Evolutionary conservation across 2,888 invertebrate genomes (phyloP), one percentile per base, ranked within the genome.

Genomic region (Aporophyla nigra): DNA sequence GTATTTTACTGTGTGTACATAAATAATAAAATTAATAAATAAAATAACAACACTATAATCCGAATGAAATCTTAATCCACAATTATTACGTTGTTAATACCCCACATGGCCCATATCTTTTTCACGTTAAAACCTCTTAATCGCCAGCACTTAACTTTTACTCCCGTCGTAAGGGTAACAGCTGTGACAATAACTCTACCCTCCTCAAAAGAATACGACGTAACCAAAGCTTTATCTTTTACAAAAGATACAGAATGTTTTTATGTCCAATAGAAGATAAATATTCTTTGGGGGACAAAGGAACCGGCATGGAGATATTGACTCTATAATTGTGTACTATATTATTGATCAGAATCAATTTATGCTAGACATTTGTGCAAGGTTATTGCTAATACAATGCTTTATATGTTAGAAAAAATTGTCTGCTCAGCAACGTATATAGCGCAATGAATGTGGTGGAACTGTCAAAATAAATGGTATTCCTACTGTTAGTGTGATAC

Each of bases 101-200:
- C 16, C 40, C 27, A 49, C 46, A 54, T 40, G 27, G 12, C 40
- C 54, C 82, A 56, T 78, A 75, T 56, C 66, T 81, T 66, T 77
- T 53, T 74, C 51, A 27, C 51, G 62, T 56, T 80, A 61, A 43
- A 33, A 58, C 61, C 40, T 2, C 79, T 54, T 73, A 67, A 80
- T 84, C 3, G 33, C 14, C n/a, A 3, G 62, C 67, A 80, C 62
- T 84, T 67, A 71, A 80, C 49, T 80, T 70, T 53, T 58, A 80
- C 71, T 68, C 56, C 56, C 24, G 12, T 65, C 27, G 27, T 73
- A 2, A 59, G 5, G 6, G 24, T 43, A 62, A 40, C 72, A 84
- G 51, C 82, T 85, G 76, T 56, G 82, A 51, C 65, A 54, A 76
- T 62, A 76, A 63, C 66, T 63, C 46, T 16, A 43, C 74, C 46